A percentile compares a stretch with the other conserved stretches of the same genome.
Conservation (phyloP, 2,888 invertebrate species). For the Cynaeus angustus region DNA sequence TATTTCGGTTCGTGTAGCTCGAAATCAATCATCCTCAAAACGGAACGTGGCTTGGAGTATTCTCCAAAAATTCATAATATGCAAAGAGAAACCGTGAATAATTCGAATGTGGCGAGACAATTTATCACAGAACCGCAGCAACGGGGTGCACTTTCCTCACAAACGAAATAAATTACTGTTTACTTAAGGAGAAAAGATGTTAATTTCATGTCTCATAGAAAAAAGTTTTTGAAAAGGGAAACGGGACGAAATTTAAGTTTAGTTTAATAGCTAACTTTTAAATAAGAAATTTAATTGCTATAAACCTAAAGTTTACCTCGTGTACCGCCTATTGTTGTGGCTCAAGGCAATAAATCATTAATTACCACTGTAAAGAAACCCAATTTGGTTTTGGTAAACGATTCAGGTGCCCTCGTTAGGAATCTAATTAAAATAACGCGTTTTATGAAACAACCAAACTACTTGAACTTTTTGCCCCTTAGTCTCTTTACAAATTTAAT, state of each 20-base stretch:
- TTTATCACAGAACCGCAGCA: constrained; percentile 2
- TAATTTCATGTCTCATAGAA: no score
- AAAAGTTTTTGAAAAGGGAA: neutral
- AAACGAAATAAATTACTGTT: neutral
- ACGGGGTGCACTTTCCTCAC: constrained; percentile 6
- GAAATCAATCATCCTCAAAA: constrained; percentile 8
- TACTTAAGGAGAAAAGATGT: neutral
- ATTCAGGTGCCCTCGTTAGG: constrained; percentile 44
- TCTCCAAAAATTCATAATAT: neutral
- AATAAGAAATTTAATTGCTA: constrained; percentile 39
- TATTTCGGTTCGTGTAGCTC: neutral
- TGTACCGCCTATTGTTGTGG: constrained; percentile 39
- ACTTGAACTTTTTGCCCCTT: constrained; percentile 38
- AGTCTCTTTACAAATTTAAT: constrained; percentile 40
- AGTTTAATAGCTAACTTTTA: constrained; percentile 22
- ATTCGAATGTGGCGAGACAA: constrained; percentile 4
- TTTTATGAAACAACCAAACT: constrained; percentile 33
- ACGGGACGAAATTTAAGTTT: constrained; percentile 1
- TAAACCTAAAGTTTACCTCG: constrained; percentile 35
- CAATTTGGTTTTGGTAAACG: constrained; percentile 46
- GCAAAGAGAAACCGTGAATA: neutral
- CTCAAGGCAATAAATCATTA: constrained; percentile 49
- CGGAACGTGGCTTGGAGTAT: neutral
- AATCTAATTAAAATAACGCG: constrained; percentile 47
- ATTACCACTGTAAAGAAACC: constrained; percentile 48